Conservation (phyloP, 2,113 vertebrate species). For the Eulemur rufifrons region DNA sequence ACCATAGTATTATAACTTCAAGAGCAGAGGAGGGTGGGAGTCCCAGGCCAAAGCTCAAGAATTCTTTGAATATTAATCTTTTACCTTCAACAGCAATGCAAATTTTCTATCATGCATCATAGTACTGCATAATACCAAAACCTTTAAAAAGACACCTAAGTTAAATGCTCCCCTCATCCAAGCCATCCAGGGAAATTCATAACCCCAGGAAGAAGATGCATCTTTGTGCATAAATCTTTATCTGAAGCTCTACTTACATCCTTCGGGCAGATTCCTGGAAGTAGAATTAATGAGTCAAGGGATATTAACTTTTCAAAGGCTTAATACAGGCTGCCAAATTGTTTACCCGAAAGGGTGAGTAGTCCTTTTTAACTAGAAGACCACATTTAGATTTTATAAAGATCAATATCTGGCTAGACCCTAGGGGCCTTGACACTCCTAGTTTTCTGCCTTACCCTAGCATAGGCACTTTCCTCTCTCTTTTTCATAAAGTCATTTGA, state of each 20-base stretch:
- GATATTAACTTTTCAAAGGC: slow-evolving; percentile 47
- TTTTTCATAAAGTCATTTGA: not conserved
- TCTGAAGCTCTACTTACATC: not conserved
- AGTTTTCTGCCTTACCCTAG: not conserved
- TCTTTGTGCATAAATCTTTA: not conserved
- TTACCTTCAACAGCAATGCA: not conserved
- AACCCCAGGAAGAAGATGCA: not conserved
- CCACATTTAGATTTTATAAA: slow-evolving; percentile 32
- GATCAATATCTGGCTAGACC: slow-evolving; percentile 10
- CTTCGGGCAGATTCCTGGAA: slow-evolving; percentile 22
- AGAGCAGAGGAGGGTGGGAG: not conserved
- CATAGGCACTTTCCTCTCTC: not conserved
- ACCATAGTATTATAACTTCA: not conserved
- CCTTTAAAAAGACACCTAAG: not conserved
- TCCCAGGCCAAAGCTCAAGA: not conserved
- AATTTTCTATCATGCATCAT: not conserved
- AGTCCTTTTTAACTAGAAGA: slow-evolving; percentile 10
- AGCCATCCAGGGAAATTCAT: not conserved
- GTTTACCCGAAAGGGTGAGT: slow-evolving; percentile 46
- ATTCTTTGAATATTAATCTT: not conserved
- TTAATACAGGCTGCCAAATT: slow-evolving; percentile 10
- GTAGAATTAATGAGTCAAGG: not conserved
- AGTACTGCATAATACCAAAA: not conserved
- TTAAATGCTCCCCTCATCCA: not conserved
- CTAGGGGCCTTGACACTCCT: not conserved